Conservation (phyloP, 2,113 vertebrate species). For the Oreochromis niloticus region DNA sequence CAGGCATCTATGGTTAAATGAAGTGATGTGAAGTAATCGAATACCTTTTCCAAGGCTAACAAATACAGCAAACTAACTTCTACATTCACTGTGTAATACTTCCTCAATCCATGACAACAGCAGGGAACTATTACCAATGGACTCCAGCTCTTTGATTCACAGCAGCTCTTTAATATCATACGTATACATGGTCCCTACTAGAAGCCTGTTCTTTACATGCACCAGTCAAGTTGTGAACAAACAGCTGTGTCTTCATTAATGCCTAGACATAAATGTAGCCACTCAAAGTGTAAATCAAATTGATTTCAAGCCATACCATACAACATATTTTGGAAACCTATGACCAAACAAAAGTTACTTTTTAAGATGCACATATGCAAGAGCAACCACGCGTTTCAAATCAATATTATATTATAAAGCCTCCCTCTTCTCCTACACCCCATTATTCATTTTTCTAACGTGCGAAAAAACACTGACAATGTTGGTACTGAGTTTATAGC, state of each 20-base stretch:
- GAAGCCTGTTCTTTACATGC: not conserved
- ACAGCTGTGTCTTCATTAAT: not conserved
- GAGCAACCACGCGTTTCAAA: not conserved
- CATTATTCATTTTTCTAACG: not conserved
- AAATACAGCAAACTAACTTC: not conserved
- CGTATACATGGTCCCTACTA: not conserved
- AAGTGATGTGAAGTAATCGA: not conserved
- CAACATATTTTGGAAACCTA: not conserved
- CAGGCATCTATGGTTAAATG: not conserved
- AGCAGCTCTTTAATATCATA: not conserved
- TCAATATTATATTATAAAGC: not conserved
- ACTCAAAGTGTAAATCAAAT: not conserved
- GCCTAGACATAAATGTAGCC: not conserved
- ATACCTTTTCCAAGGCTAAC: not conserved
- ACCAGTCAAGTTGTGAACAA: not conserved
- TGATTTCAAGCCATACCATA: not conserved
- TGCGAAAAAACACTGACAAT: fast-evolving
- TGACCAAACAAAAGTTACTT: not conserved
- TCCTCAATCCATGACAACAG: not conserved
- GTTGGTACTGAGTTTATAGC: not conserved
- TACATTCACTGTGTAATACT: not conserved
- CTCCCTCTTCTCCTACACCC: not conserved
- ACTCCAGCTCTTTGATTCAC: not conserved
- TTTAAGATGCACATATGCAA: not conserved
- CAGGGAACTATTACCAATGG: not conserved